A percentile compares a stretch with the other conserved stretches of the same genome.
These are phyloP conservation scores for Zele albiditarsus DNA, from an alignment of 2,888 invertebrate genomes.

Conservation along the genomic window DNA sequence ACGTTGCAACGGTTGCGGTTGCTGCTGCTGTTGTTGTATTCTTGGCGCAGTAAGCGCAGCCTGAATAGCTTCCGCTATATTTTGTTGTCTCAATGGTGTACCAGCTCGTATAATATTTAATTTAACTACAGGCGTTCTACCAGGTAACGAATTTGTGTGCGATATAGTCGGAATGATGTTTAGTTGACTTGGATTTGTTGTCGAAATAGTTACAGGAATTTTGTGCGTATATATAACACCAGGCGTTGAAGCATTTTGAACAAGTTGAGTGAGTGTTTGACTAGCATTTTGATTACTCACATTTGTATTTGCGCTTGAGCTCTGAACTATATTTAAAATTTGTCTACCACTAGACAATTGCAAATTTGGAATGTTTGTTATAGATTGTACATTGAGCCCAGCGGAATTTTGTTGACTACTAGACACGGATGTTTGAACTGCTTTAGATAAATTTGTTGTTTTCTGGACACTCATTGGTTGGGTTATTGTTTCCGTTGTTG, in stretches of 20 bases:
- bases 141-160: slow-evolving; percentile 62
- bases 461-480: slow-evolving; percentile 59
- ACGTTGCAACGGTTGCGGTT: slow-evolving; percentile 76
- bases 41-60: slow-evolving; percentile 63
- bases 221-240: slow-evolving; percentile 84
- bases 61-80: slow-evolving; percentile 63
- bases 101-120: slow-evolving; percentile 65
- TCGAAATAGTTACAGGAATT: slow-evolving; percentile 77
- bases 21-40: slow-evolving; percentile 68
- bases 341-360: slow-evolving; percentile 63
- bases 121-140: slow-evolving; percentile 69
- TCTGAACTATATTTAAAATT: slow-evolving; percentile 68
- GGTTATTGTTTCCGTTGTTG: slow-evolving; percentile 52
- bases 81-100: slow-evolving; percentile 61
- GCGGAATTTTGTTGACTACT: slow-evolving; percentile 55
- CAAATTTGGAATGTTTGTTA: slow-evolving; percentile 64
- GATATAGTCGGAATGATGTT: slow-evolving; percentile 68
- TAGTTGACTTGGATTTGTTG: slow-evolving; percentile 67
- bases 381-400: slow-evolving; percentile 63
- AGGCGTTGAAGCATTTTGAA: slow-evolving; percentile 74
- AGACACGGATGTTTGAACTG: slow-evolving; percentile 70
- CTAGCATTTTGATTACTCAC: slow-evolving; percentile 56
- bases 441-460: slow-evolving; percentile 68
- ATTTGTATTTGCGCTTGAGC: slow-evolving; percentile 55
- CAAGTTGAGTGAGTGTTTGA: slow-evolving; percentile 67